Evolutionary conservation across 2,113 vertebrate genomes (phyloP).

Genomic region (Nycticebus coucang): DNA sequence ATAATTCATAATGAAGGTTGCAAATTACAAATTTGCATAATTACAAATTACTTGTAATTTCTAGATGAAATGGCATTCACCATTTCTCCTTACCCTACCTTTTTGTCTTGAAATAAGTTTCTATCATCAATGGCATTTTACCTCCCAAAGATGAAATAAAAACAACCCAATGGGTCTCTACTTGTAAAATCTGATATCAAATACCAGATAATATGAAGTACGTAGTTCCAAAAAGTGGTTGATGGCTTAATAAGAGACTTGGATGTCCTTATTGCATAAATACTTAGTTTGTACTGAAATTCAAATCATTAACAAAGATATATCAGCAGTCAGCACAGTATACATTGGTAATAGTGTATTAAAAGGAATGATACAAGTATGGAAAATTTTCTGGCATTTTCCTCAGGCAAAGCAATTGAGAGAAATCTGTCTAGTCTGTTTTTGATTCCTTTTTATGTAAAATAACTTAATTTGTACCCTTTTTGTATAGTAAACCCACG

Average conservation of each 20-base stretch:
- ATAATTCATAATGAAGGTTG: slow-evolving; percentile 41
- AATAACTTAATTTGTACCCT: slow-evolving; percentile 22
- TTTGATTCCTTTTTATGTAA: slow-evolving; percentile 43
- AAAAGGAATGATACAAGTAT: slow-evolving; percentile 4
- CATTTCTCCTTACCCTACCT: background rate
- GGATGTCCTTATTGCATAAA: slow-evolving; percentile 32
- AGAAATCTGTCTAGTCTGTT: slow-evolving; percentile 43
- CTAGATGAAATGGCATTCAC: slow-evolving; percentile 38
- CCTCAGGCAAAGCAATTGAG: slow-evolving; percentile 49
- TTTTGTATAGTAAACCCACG: background rate
- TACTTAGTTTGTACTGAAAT: slow-evolving; percentile 40
- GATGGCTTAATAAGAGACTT: slow-evolving; percentile 33
- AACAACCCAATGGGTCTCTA: slow-evolving; percentile 5
- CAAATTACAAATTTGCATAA: too few species aligned
- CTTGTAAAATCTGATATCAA: slow-evolving; percentile 19
- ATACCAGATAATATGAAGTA: background rate
- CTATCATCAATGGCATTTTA: slow-evolving; percentile 25
- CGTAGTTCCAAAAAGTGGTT: background rate
- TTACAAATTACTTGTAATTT: slow-evolving; percentile 72
- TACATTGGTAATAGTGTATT: slow-evolving; percentile 55
- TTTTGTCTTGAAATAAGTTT: slow-evolving; percentile 70
- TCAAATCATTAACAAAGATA: slow-evolving; percentile 56
- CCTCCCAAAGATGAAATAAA: slow-evolving; percentile 17
- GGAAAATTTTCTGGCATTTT: slow-evolving; percentile 66
- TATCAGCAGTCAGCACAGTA: background rate